Evolutionary conservation across 2,888 invertebrate genomes (phyloP).

Genomic region (Danaus chrysippus): DNA sequence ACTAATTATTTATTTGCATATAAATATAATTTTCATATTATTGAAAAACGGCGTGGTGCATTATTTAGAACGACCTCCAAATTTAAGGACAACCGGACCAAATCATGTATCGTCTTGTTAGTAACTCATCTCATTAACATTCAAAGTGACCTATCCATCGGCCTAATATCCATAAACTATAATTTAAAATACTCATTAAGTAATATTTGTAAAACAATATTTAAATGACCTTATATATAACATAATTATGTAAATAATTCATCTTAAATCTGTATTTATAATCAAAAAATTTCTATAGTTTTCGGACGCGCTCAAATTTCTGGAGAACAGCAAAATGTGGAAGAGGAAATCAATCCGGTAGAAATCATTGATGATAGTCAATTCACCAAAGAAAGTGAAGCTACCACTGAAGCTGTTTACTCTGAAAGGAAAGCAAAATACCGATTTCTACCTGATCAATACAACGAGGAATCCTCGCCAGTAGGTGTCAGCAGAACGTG

Average conservation of each 20-base stretch:
- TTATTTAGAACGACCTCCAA: slow-evolving; percentile 33
- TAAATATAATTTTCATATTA: slow-evolving; percentile 2
- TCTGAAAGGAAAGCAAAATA: slow-evolving; percentile 32
- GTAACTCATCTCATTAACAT: slow-evolving; percentile 28
- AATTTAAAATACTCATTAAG: slow-evolving; percentile 16
- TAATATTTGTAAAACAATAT: background rate
- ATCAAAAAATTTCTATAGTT: slow-evolving; percentile 3
- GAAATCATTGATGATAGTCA: slow-evolving; percentile 16
- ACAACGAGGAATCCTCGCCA: slow-evolving; percentile 36
- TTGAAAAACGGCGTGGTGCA: background rate
- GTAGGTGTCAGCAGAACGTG: slow-evolving; percentile 61
- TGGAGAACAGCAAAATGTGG: slow-evolving; percentile 10
- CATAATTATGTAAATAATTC: background rate
- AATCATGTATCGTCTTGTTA: slow-evolving; percentile 34
- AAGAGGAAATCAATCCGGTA: background rate
- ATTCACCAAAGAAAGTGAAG: slow-evolving; percentile 18
- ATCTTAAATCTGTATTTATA: background rate
- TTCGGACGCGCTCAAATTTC: slow-evolving; percentile 9
- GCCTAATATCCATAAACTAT: slow-evolving; percentile 19
- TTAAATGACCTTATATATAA: background rate
- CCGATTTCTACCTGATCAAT: slow-evolving; percentile 37
- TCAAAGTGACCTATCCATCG: slow-evolving; percentile 29
- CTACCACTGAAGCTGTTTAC: slow-evolving; percentile 1
- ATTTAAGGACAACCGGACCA: slow-evolving; percentile 34
- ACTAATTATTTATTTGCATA: too few species aligned